Conservation (phyloP, 2,113 vertebrate species). For the Indri indri region DNA sequence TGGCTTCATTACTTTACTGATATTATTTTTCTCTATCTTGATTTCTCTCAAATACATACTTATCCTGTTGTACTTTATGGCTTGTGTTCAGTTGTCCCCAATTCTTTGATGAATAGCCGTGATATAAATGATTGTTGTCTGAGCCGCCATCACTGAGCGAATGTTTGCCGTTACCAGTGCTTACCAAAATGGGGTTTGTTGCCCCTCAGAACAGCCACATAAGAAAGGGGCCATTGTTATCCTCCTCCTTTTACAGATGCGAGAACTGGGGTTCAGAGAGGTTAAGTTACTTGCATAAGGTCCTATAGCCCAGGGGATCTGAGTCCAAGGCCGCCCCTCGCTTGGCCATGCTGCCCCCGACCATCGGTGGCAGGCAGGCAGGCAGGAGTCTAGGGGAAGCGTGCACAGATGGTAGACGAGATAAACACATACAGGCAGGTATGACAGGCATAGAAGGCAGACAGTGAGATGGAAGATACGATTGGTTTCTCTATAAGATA, state of each 20-base stretch:
- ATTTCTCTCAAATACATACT: slow-evolving; percentile 53
- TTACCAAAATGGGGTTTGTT: neutral
- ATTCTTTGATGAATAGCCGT: slow-evolving; percentile 22
- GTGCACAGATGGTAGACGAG: neutral
- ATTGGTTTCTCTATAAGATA: slow-evolving; percentile 40
- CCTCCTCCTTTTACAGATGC: neutral
- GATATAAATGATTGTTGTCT: slow-evolving; percentile 2
- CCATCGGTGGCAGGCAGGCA: neutral
- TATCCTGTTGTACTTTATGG: slow-evolving; percentile 40
- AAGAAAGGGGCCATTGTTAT: neutral
- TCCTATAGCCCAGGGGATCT: neutral
- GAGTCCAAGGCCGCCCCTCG: neutral
- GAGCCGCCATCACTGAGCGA: slow-evolving; percentile 14
- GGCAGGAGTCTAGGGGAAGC: neutral
- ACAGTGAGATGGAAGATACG: slow-evolving; percentile 10
- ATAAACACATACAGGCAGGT: neutral
- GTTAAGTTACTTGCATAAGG: neutral
- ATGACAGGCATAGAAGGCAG: neutral
- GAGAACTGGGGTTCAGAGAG: neutral
- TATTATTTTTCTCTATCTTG: slow-evolving; percentile 47
- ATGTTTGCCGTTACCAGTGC: neutral
- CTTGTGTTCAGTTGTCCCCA: slow-evolving; percentile 47
- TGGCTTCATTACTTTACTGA: slow-evolving; percentile 40
- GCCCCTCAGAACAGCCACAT: neutral
- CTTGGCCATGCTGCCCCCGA: neutral